Conservation (phyloP, 2,113 vertebrate genomes). For the Apteryx mantelli region DNA sequence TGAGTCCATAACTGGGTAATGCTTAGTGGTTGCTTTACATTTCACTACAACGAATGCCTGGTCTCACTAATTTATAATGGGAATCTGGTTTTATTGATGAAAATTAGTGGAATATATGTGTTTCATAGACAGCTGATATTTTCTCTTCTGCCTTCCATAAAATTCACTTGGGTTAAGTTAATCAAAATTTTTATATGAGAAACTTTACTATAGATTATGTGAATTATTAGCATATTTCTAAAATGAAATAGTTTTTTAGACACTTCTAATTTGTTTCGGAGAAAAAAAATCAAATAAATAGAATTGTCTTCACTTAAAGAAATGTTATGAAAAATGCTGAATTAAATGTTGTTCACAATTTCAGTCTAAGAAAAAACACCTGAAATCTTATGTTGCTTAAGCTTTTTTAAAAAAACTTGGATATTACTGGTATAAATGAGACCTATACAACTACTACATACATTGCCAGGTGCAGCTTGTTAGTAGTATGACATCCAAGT, state of each 20-base stretch:
- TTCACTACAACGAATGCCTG: not conserved
- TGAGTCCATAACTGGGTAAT: not conserved
- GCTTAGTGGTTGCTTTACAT: not conserved
- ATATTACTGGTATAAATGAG: not conserved
- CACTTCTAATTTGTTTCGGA: not conserved
- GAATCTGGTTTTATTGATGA: not conserved
- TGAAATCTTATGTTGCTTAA: not conserved
- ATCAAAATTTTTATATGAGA: not conserved
- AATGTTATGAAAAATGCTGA: not conserved
- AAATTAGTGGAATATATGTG: not conserved
- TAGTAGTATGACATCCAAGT: constrained; percentile 50
- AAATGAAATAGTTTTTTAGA: not conserved
- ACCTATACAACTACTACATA: not conserved
- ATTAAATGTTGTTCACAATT: not conserved
- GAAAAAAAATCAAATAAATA: not conserved
- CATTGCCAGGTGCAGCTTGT: constrained; percentile 45
- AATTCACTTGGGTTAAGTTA: not conserved
- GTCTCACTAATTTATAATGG: not conserved
- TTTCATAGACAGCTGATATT: not conserved
- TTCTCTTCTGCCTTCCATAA: not conserved
- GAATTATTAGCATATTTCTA: not conserved
- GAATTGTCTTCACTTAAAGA: not conserved
- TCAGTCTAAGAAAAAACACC: not conserved
- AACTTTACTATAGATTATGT: not conserved
- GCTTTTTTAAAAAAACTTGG: not conserved